phyloP scores from a whole-genome alignment of 2,797 vertebrate species.

The Pseudocheirus occidentalis region DNA sequence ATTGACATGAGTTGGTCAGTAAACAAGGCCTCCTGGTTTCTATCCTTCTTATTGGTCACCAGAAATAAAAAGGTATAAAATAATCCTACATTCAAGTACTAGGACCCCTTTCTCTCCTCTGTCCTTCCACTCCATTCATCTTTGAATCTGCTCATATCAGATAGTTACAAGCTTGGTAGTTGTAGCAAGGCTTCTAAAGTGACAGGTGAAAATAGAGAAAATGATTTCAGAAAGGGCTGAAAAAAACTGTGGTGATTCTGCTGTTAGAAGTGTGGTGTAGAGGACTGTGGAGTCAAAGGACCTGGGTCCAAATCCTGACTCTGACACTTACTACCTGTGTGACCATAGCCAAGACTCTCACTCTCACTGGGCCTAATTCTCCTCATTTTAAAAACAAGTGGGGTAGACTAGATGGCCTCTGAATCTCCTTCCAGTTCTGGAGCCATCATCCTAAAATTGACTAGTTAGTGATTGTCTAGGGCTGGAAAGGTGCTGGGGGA shows the following conservation, averaged over 20 bases:
- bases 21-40: neutral
- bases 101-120: neutral
- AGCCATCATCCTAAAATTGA: neutral
- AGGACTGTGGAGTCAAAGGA: neutral
- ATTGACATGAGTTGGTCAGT: neutral
- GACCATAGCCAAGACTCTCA: neutral
- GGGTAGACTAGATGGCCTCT: neutral
- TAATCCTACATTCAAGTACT: neutral
- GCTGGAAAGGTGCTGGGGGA: neutral
- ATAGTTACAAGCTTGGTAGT: conserved; percentile 25
- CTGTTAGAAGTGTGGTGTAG: neutral
- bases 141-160: conserved; percentile 12
- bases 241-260: neutral
- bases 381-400: neutral
- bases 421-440: neutral
- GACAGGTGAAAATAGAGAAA: neutral
- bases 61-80: conserved; percentile 3
- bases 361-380: neutral
- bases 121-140: neutral
- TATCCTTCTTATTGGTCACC: neutral
- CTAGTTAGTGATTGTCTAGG: neutral
- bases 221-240: neutral
- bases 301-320: neutral
- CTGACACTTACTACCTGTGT: neutral
- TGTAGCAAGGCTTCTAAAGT: neutral